Conservation (phyloP, 2,888 invertebrate genomes). For the Trisateles emortualis region DNA sequence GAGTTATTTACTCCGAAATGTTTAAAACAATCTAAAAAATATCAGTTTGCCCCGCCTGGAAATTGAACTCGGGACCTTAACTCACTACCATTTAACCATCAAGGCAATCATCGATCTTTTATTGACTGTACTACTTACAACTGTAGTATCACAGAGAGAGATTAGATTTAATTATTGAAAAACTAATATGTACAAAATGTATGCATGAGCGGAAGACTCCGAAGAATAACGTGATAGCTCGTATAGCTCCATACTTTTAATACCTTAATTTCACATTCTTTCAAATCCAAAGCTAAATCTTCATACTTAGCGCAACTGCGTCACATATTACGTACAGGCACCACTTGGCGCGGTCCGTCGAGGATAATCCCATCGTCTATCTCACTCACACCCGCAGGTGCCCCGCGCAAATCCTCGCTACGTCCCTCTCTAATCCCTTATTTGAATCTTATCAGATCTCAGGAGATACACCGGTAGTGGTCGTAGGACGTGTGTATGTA, state of each 20-base stretch:
- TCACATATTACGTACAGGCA: slow-evolving; percentile 57
- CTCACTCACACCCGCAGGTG: slow-evolving; percentile 67
- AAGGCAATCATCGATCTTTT: no score
- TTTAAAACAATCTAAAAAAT: no score
- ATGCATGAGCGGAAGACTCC: neutral
- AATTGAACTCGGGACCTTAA: no score
- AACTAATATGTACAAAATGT: no score
- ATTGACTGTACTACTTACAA: no score
- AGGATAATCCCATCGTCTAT: slow-evolving; percentile 80
- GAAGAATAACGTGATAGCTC: neutral
- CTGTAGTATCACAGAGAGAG: no score
- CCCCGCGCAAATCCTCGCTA: slow-evolving; percentile 77
- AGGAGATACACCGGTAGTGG: slow-evolving; percentile 83
- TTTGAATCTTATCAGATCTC: slow-evolving; percentile 88
- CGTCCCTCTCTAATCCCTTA: slow-evolving; percentile 86
- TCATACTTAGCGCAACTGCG: slow-evolving; percentile 51
- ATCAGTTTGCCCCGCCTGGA: no score
- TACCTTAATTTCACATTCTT: slow-evolving; percentile 48
- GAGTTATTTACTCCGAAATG: no score
- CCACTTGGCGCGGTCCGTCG: slow-evolving; percentile 76
- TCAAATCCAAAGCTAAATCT: slow-evolving; percentile 56
- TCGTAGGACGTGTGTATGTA: slow-evolving; percentile 75
- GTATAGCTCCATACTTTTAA: no score
- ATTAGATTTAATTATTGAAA: no score
- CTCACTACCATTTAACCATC: no score